A percentile compares a stretch with the other conserved stretches of the same genome.
Conservation (phyloP, 2,797 vertebrate species). For the Aplochiton taeniatus region DNA sequence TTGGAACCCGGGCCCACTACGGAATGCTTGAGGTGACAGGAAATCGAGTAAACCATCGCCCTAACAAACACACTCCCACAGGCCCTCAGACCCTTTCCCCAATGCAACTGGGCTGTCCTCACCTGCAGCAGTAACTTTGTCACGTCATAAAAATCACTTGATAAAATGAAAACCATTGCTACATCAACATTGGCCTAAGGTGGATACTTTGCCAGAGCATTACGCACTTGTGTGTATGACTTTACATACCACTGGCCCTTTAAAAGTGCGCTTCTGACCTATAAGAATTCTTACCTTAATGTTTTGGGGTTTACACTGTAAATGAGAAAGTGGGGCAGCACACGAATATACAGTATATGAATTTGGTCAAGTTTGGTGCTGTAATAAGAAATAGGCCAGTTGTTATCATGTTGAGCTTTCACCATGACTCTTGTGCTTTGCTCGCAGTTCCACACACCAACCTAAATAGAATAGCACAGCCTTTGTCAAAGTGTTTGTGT, state of each 20-base stretch:
- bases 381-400: neutral
- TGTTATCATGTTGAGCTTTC: conserved; percentile 23
- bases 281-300: no score
- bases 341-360: no score
- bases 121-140: conserved; percentile 68
- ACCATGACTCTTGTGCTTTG: conserved; percentile 32
- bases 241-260: no score
- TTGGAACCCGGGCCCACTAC: conserved; percentile 22
- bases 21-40: conserved; percentile 3
- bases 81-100: conserved; percentile 21
- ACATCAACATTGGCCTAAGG: conserved; percentile 28
- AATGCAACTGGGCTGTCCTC: conserved; percentile 48
- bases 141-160: conserved; percentile 61
- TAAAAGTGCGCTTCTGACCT: no score
- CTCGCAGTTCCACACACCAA: conserved; percentile 6
- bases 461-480: conserved; percentile 37
- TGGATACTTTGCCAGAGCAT: conserved; percentile 38
- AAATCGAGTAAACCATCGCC: neutral
- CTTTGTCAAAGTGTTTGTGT: conserved; percentile 34
- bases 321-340: no score
- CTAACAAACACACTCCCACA: conserved; percentile 17
- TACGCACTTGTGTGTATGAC: neutral
- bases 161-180: conserved; percentile 51
- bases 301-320: no score
- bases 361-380: no score